Base-by-base conservation (phyloP, 2,797 vertebrate species). In the Sebastes taczanowskii region DNA sequence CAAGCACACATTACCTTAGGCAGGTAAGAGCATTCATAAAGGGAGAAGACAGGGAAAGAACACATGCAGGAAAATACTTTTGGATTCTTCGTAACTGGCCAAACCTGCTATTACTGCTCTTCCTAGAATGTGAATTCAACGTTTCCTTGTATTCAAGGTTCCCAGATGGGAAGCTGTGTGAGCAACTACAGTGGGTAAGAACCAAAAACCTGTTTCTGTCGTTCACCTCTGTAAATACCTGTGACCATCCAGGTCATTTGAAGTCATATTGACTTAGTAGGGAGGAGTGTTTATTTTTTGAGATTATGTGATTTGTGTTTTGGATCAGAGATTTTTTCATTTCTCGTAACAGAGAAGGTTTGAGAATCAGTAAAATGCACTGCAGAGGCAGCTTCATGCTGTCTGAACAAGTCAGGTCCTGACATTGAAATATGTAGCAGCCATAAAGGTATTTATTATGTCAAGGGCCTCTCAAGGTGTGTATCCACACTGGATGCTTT, bases 121-220 rank as follows among this genome's bases (percentile, higher is more conserved):
- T 7, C 14, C 49, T 59, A 90, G 75, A 80, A 94, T 93, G 92
- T 93, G 84, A 94, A 71, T 80, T 46, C 20, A 61, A 30, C 61
- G 61, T 55, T 65, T 20, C 35, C 35, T 81, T 42, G n/a, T 75
- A 4, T 74, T 82, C 61, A 58, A 72, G 49, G 65, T 85, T 86
- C 86, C 73, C 93, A 93, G 92, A 96, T 99, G 97, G 98, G 98
- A 89, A 98, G 94, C 95, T 99, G 98, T 94, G 95, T 98, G 93
- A 98, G 97, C 94, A 95, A 96, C 76, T 96, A 97, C 90, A 97
- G 96, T 87, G 94, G 98, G 98, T 99, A 96, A 98, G 97, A 77
- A 64, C 30, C 32, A 5, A 55, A 55, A 85, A 22, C 14, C n/a
- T 20, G 52, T 53, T 67, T 77, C 77, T 82, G 58, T 80, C 20